These are phyloP conservation scores for Exephanes ischioxanthus DNA, from an alignment of 2,888 invertebrate species.

Conservation along the genomic window DNA sequence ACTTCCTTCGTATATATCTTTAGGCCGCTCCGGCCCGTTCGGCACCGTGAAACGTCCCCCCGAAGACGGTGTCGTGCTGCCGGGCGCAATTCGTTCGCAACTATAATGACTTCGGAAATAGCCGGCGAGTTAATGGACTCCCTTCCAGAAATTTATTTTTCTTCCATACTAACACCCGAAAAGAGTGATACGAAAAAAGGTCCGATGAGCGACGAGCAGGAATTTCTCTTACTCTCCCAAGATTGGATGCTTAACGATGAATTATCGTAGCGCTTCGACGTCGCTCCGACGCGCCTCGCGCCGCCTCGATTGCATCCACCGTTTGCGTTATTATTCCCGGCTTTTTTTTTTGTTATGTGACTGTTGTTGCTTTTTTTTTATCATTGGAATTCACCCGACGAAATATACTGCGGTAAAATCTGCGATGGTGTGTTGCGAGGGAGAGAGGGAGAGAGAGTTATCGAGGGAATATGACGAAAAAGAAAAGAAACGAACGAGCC, in stretches of 20 bases:
- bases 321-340: conserved; percentile 49
- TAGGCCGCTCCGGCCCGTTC: conserved; percentile 8
- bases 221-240: conserved; percentile 30
- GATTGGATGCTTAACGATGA: conserved; percentile 60
- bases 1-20: conserved; percentile 35
- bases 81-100: conserved; percentile 42
- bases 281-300: conserved; percentile 22
- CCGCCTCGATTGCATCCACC: conserved; percentile 50
- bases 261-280: conserved; percentile 56
- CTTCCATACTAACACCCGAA: conserved; percentile 44
- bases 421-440: neutral
- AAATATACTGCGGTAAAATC: conserved; percentile 19
- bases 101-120: conserved; percentile 61
- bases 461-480: conserved; percentile 25
- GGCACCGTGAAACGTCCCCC: conserved; percentile 26
- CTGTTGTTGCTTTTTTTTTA: neutral
- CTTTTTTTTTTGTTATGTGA: neutral
- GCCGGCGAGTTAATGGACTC: conserved; percentile 63
- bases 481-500: neutral
- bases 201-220: conserved; percentile 9
- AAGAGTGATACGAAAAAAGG: conserved; percentile 17
- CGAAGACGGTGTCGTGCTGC: conserved; percentile 31
- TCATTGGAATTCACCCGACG: conserved; percentile 35
- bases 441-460: conserved; percentile 22
- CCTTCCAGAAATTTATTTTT: conserved; percentile 62